Percentiles rank a stretch among this genome's conserved stretches.
Conservation (phyloP, 2,888 invertebrate genomes). For the Nasonia oneida region DNA sequence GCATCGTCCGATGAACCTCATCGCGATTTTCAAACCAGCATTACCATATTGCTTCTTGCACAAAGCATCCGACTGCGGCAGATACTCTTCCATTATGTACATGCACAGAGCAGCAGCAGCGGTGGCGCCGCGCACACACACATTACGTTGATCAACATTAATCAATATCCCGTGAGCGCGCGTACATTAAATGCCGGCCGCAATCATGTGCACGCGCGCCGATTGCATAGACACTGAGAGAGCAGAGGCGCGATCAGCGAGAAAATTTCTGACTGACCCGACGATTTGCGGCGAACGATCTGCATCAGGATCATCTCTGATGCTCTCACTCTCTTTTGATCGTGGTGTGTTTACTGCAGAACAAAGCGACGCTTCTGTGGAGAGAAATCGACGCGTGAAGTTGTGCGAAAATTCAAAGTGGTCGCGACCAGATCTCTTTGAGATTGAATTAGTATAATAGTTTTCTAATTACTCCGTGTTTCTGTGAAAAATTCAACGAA, state of each 20-base stretch:
- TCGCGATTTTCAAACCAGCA: not conserved
- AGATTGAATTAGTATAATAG: too few relatives aligned
- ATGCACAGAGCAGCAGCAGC: not conserved
- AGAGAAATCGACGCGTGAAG: not conserved
- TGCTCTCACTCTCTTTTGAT: not conserved
- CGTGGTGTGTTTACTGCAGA: not conserved
- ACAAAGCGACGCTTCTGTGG: not conserved
- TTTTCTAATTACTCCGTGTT: too few relatives aligned
- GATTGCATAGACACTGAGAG: not conserved
- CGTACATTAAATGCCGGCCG: not conserved
- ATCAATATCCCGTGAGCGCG: constrained; percentile 26
- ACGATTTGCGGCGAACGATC: too few relatives aligned
- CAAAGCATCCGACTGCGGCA: not conserved
- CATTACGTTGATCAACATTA: constrained; percentile 66
- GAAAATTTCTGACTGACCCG: constrained; percentile 1
- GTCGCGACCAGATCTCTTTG: too few relatives aligned
- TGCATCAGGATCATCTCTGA: too few relatives aligned
- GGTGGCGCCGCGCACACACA: constrained; percentile 50
- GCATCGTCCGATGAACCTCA: too few relatives aligned
- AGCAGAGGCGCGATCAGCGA: not conserved
- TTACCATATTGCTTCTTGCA: not conserved
- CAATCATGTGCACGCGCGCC: constrained; percentile 5
- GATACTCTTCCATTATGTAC: constrained; percentile 17
- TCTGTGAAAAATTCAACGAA: too few relatives aligned
- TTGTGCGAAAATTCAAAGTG: too few relatives aligned